Evolutionary conservation across 1,140 invertebrate genomes (phyloP), one percentile per base, ranked within the genome.

Genomic region (Tenebrio molitor): DNA sequence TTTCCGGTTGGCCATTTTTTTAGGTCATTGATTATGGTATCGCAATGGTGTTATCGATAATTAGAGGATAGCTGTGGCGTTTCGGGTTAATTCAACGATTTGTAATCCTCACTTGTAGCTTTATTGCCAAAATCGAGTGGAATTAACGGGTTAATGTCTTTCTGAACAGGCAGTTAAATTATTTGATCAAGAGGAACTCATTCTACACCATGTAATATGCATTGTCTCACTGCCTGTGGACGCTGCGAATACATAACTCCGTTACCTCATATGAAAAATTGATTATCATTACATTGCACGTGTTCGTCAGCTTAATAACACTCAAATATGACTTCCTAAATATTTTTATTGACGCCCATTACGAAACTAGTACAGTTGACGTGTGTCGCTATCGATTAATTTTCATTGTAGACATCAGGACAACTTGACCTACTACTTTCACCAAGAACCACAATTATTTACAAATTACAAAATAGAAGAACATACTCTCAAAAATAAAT

Each of bases 1-100:
- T 29, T 58, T 58, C 50, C 50, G 50, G 23, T 8, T 58, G 50
- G 8, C 50, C 50, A 58, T 58, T 58, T 58, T 58, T 58, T 58
- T 58, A 58, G 50, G 50, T 58, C 50, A 58, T 29, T 58, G 50
- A 58, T 58, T 58, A 29, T 29, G 12, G 8, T 58, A 58, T 58
- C 50, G 50, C 23, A 58, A 58, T 17, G 15, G 42, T 10, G 42
- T 46, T 46, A 46, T 46, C 42, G 42, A 46, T 46, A 46, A 46
- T 46, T 46, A 17, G 42, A 46, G 42, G 16, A 15, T 58, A 29
- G 50, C n/a, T 29, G 50, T 10, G 23, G 23, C 50, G 50, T 58
- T 58, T 58, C 15, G 23, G 50, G 50, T 58, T 58, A 58, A 58
- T 58, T 58, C 23, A 58, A 29, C 50, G 8, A 58, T 58, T 58